Conservation (phyloP, 1,140 invertebrate species). For the Pissodes strobi region DNA sequence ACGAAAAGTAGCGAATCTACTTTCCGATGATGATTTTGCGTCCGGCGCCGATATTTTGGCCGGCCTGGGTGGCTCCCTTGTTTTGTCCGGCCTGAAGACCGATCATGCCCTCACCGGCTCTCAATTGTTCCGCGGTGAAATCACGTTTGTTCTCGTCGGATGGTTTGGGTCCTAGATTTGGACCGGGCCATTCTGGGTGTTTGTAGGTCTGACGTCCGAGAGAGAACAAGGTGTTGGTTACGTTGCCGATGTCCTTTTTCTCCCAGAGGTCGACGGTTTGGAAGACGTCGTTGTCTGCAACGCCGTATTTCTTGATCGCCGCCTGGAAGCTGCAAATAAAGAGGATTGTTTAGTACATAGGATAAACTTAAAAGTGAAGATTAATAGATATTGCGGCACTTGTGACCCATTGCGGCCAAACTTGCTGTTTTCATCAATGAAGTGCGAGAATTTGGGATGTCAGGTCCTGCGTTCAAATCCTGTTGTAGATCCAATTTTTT, state of each 20-base stretch:
- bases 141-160: constrained; percentile 89
- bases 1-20: constrained; percentile 58
- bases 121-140: constrained; percentile 89
- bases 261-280: constrained; percentile 96
- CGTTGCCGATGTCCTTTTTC: constrained; percentile 90
- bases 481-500: no score
- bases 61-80: constrained; percentile 91
- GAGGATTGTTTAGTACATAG: constrained; percentile 11
- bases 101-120: constrained; percentile 87
- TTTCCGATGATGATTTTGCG: constrained; percentile 87
- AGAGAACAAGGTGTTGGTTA: constrained; percentile 92
- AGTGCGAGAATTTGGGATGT: no score
- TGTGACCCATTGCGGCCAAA: no score
- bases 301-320: constrained; percentile 85
- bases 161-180: constrained; percentile 86
- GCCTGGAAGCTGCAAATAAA: constrained; percentile 79
- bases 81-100: constrained; percentile 96
- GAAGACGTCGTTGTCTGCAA: constrained; percentile 91
- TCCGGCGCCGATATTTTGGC: constrained; percentile 90
- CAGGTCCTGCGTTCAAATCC: no score
- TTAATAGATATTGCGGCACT: no score
- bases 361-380: no score
- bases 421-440: constrained; percentile 9
- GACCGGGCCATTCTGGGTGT: constrained; percentile 87
- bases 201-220: constrained; percentile 90